phyloP scores from a whole-genome alignment of 2,113 vertebrate species.

The Antechinus stuartii region DNA sequence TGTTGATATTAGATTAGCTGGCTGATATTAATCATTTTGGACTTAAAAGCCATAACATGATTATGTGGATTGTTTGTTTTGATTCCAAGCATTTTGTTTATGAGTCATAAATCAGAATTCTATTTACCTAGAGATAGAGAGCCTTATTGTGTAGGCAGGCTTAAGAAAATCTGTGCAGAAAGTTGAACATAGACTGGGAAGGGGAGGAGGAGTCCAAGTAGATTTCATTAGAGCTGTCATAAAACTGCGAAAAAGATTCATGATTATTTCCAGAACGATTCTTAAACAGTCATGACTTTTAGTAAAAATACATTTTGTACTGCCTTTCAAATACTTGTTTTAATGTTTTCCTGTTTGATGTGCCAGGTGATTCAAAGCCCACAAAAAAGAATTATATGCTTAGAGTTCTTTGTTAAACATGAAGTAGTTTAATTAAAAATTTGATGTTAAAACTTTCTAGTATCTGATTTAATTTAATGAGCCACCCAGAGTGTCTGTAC shows the following conservation, averaged over 20 bases:
- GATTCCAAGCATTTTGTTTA: constrained; percentile 41
- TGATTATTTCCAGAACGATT: constrained; percentile 39
- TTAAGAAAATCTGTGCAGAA: not conserved
- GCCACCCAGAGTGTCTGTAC: constrained; percentile 9
- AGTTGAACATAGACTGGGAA: constrained; percentile 16
- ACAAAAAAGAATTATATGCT: constrained; percentile 34
- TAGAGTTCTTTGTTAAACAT: not conserved
- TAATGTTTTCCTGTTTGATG: constrained; percentile 13
- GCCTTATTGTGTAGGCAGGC: constrained; percentile 10
- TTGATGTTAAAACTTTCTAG: constrained; percentile 34
- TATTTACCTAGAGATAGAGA: not conserved
- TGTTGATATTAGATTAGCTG: constrained; percentile 20
- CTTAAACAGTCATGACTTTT: constrained; percentile 16
- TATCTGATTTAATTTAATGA: constrained; percentile 53
- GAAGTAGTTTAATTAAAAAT: constrained; percentile 27
- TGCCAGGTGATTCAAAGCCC: constrained; percentile 33
- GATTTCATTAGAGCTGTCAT: not conserved
- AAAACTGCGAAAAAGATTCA: constrained; percentile 34
- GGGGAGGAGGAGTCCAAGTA: not conserved
- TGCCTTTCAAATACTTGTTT: constrained; percentile 15
- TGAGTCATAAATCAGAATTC: constrained; percentile 11
- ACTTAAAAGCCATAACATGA: constrained; percentile 1
- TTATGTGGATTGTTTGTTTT: not conserved
- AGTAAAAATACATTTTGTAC: constrained; percentile 10
- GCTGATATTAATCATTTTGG: constrained; percentile 28